phyloP scores from a whole-genome alignment of 2,113 vertebrate genomes.

The Pundamilia nyererei region DNA sequence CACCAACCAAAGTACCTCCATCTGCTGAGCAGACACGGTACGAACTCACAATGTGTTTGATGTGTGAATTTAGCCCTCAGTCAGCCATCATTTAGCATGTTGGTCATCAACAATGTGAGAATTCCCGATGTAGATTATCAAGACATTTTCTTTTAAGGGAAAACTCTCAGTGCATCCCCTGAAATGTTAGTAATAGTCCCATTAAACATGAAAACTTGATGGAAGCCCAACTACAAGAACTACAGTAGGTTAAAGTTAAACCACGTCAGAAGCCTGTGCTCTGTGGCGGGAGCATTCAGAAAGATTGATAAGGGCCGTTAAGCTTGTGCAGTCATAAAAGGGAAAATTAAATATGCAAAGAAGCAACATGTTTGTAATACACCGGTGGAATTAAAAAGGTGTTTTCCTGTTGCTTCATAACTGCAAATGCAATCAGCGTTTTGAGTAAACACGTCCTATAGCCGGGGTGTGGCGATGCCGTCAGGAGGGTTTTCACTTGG shows the following conservation, averaged over 20 bases:
- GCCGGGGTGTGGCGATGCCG: accelerated
- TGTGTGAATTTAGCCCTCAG: background rate
- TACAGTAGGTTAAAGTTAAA: background rate
- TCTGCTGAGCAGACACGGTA: background rate
- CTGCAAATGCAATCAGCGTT: background rate
- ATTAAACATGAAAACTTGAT: background rate
- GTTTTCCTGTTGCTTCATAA: background rate
- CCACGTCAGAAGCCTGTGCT: background rate
- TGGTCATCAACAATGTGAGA: background rate
- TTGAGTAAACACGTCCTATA: background rate
- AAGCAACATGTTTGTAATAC: background rate
- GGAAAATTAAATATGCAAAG: background rate
- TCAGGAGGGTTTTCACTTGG: background rate
- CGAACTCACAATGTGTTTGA: background rate
- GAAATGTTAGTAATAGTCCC: background rate
- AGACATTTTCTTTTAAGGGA: background rate
- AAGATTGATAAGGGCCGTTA: background rate
- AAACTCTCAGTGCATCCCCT: background rate
- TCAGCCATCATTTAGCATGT: background rate
- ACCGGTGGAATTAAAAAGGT: background rate
- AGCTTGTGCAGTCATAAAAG: background rate
- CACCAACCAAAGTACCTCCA: background rate
- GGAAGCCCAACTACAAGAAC: background rate
- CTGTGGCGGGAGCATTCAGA: background rate
- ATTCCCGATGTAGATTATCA: background rate